These are phyloP conservation scores for Ectropis crepuscularia DNA, from an alignment of 2,888 invertebrate species.

Conservation along the genomic window DNA sequence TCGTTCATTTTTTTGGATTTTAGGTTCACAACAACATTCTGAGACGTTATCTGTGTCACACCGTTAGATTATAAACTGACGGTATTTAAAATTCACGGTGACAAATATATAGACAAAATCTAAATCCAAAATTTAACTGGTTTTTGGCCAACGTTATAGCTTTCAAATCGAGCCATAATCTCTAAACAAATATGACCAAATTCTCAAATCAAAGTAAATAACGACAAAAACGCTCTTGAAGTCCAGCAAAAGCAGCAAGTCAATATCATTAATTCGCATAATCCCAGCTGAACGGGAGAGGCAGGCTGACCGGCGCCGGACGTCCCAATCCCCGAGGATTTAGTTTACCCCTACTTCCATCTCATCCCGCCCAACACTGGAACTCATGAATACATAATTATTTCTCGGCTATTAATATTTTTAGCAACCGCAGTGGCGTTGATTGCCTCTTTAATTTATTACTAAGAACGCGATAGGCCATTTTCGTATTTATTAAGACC, in stretches of 20 bases:
- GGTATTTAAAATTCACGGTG: no score
- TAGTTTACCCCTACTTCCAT: constrained; percentile 53
- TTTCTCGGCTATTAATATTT: constrained; percentile 84
- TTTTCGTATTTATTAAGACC: constrained; percentile 84
- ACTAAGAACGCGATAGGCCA: constrained; percentile 79
- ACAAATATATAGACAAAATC: no score
- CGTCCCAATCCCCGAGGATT: constrained; percentile 61
- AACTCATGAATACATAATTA: constrained; percentile 83
- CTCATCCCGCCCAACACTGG: constrained; percentile 54
- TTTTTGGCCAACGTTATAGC: background rate
- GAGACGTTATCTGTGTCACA: no score
- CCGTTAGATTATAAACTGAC: no score
- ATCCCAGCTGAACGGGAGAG: constrained; percentile 44
- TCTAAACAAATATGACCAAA: background rate
- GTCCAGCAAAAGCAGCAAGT: constrained; percentile 15
- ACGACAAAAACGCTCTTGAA: background rate
- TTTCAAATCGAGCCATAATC: background rate
- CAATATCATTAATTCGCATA: constrained; percentile 42
- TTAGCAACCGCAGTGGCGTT: constrained; percentile 81
- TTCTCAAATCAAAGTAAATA: background rate
- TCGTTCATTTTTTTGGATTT: background rate
- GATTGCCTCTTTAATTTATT: constrained; percentile 85
- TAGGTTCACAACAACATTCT: no score
- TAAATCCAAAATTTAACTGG: no score
- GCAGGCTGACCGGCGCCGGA: constrained; percentile 39